Evolutionary conservation across 2,888 invertebrate genomes (phyloP), one percentile per base, ranked within the genome.

Genomic region (Alsophila aescularia): DNA sequence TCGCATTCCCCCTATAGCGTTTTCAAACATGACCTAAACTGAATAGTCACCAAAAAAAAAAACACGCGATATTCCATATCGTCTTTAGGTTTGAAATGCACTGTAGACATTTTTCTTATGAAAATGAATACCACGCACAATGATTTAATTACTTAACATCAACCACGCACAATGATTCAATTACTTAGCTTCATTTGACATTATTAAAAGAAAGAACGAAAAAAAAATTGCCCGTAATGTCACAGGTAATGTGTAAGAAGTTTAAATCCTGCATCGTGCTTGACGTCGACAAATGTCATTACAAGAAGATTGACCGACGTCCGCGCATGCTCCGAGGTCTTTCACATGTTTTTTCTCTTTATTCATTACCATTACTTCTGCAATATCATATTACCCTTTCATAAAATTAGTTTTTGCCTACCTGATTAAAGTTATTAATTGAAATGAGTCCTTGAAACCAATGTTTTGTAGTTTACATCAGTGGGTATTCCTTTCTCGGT

Each of bases 271-370:
- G 12, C 39, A 27, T 8, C 10, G 1, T 2, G 6, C n/a, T 36
- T 37, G 71, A 72, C 68, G 70, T 68, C 70, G 78, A 80, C 79
- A 79, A 82, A 81, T 83, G 75, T 77, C 79, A 79, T 72, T 69
- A 70, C 50, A 52, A 61, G 72, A 75, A 79, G 79, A 82, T 81
- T 76, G 77, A 76, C 66, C 71, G 75, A 24, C 70, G 72, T 64
- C 62, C 56, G 67, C 67, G 73, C 73, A 78, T 73, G 65, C 47
- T 49, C n/a, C 34, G 39, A 49, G 13, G 44, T 45, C 31, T 50
- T 44, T 56, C 44, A 45, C 53, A 45, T 24, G 47, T 57, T 59
- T 57, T 60, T 53, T 61, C 51, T 37, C 40, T 52, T 49, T 44
- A 52, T 55, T 50, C 51, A 41, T 43, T 50, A 21, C 40, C 55